Percentiles rank a stretch among this genome's conserved stretches.
Conservation (phyloP, 2,888 invertebrate genomes). For the Xanthia icteritia region DNA sequence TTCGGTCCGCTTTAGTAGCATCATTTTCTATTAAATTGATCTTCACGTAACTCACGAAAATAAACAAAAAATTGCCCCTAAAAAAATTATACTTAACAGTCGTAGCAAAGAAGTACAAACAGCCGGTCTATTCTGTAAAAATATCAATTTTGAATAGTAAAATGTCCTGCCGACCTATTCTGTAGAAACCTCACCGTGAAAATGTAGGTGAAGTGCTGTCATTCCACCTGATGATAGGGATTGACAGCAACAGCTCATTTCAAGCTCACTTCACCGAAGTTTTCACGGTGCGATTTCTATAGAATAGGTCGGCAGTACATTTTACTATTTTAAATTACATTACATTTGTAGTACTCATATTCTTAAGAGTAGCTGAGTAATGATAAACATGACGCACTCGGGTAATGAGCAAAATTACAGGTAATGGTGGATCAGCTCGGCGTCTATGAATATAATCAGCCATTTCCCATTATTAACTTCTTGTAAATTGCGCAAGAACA, state of each 20-base stretch:
- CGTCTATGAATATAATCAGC: slow-evolving; percentile 46
- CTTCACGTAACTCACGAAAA: not conserved
- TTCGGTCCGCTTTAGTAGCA: not conserved
- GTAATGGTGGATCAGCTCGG: slow-evolving; percentile 36
- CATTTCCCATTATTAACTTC: slow-evolving; percentile 53
- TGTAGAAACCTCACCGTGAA: no score
- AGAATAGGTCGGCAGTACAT: not conserved
- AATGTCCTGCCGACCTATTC: no score
- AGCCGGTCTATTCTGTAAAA: not conserved
- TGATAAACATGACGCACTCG: slow-evolving; percentile 30
- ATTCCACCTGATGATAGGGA: no score
- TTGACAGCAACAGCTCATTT: no score
- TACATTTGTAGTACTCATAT: not conserved
- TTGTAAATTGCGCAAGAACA: slow-evolving; percentile 39
- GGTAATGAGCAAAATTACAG: slow-evolving; percentile 36
- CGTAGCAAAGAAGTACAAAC: not conserved
- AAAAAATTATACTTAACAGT: not conserved
- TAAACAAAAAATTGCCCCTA: not conserved
- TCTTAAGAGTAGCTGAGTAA: not conserved
- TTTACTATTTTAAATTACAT: not conserved
- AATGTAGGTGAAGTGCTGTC: no score
- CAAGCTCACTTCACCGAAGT: no score
- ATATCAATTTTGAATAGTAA: no score
- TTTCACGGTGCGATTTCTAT: no score
- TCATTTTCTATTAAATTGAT: not conserved